Base-by-base conservation (phyloP, 2,113 vertebrate species). In the Polypterus senegalus region DNA sequence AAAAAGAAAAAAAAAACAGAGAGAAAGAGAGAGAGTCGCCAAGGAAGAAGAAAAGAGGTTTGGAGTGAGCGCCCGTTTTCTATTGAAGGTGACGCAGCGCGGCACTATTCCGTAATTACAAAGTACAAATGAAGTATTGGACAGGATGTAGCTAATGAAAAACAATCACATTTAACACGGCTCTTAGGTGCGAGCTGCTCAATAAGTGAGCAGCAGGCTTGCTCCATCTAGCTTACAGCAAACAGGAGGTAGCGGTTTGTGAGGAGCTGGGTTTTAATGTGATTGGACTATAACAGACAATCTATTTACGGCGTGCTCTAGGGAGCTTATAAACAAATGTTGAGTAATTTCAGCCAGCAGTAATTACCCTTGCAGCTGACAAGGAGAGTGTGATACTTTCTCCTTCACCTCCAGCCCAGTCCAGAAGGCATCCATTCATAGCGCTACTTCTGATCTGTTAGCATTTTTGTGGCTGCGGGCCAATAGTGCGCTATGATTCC, bases 301-400 rank as follows among this genome's bases (percentile, higher is more conserved):
- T 98, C 95, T 98, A 97, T 97, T 97, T 97, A 97, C 93, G 92
- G 92, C 91, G 87, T 92, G 90, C 94, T 97, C 96, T 91, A 83
- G 96, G 96, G 96, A 97, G 91, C 94, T 94, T 93, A 97, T 97
- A 98, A 98, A 97, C 95, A 97, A 98, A 97, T 98, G 95, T 97
- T 96, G 94, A 98, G 94, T 97, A 97, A 97, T 98, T 95, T 97
- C 93, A 98, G 95, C 94, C 95, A 97, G 92, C 91, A 95, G 95
- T 97, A 98, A 98, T 97, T 98, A 97, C 94, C 95, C 94, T 96
- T 98, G 93, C 93, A 94, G 92, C 91, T 97, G 93, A 97, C 93
- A 97, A 97, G 94, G 93, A 94, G 93, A 97, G 89, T 85, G 91
- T 87, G 91, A 93, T 92, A 89, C 89, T 93, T 92, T 97, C 93